Base-by-base conservation (phyloP, 2,113 vertebrate species). In the Oenanthe melanoleuca region DNA sequence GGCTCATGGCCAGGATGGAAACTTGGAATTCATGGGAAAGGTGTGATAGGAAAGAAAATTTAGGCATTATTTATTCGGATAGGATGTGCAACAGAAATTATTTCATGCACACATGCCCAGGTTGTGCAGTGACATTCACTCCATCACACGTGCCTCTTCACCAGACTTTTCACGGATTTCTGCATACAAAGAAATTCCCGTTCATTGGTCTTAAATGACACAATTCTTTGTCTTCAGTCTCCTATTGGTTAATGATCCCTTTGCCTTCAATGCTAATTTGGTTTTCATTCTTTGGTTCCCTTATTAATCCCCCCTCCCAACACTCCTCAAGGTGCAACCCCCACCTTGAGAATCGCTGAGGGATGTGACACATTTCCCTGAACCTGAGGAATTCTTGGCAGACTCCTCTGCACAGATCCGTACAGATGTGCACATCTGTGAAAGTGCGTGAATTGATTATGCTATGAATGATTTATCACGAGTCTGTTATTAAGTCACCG, bases 41-140 rank as follows among this genome's bases (percentile, higher is more conserved):
- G 40, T 59, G 28, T 49, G 28, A 22, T 14, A 81, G 34, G 80
- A 44, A 31, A 60, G 24, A 71, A 6, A 71, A 53, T 71, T 52
- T 29, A 31, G 31, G 21, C 16, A 52, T 71, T 37, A 37, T 71
- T 61, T 83, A 31, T 71, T 20, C 25, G 66, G 31, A 56, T 25
- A 61, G 20, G 25, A 71, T 34, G 45, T 44, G 21, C 31, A 16
- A 61, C 31, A 52, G 66, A 52, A 61, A 37, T 52, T 31, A 52
- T 71, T 82, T 44, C 16, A 71, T 53, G 25, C 47, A 20, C 55
- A 12, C 4, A 6, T 10, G 16, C 12, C 33, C 0, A 0, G 25
- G 38, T 19, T 52, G 56, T 71, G 56, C 56, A 61, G 31, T 61
- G 56, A 53, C 25, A 61, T 53, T 53, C 21, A 52, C 37, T 61